Conservation (phyloP, 2,888 invertebrate species). For the Balanococcus diminutus region DNA sequence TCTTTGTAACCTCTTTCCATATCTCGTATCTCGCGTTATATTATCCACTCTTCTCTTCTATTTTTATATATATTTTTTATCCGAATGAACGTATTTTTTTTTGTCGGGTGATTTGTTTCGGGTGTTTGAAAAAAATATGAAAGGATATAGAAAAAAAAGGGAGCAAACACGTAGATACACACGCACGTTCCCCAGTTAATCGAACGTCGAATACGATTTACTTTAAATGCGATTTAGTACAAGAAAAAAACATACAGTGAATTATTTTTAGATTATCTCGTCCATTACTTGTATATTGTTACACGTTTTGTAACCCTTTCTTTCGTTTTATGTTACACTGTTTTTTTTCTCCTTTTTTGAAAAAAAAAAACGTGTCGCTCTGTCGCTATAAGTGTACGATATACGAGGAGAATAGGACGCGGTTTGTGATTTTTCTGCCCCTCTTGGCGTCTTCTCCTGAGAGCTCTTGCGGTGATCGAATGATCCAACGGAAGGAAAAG, state of each 20-base stretch:
- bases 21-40: background rate
- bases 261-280: constrained; percentile 54
- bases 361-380: too few species aligned
- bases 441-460: background rate
- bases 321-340: constrained; percentile 44
- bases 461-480: background rate
- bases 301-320: constrained; percentile 51
- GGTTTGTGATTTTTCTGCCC: background rate
- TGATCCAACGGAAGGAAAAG: background rate
- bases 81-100: constrained; percentile 25
- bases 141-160: background rate
- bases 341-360: background rate
- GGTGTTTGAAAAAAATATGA: constrained; percentile 6
- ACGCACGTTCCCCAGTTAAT: constrained; percentile 44
- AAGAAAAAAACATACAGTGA: constrained; percentile 46
- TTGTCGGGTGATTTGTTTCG: constrained; percentile 41
- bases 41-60: background rate
- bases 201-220: constrained; percentile 55
- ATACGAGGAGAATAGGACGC: background rate
- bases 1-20: constrained; percentile 16
- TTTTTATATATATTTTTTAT: constrained; percentile 24
- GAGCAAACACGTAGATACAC: background rate
- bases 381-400: background rate
- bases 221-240: constrained; percentile 55
- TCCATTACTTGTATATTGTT: constrained; percentile 47